Evolutionary conservation across 2,113 vertebrate species (phyloP), one percentile per base, ranked within the genome.

Genomic region (Seriola rivoliana): DNA sequence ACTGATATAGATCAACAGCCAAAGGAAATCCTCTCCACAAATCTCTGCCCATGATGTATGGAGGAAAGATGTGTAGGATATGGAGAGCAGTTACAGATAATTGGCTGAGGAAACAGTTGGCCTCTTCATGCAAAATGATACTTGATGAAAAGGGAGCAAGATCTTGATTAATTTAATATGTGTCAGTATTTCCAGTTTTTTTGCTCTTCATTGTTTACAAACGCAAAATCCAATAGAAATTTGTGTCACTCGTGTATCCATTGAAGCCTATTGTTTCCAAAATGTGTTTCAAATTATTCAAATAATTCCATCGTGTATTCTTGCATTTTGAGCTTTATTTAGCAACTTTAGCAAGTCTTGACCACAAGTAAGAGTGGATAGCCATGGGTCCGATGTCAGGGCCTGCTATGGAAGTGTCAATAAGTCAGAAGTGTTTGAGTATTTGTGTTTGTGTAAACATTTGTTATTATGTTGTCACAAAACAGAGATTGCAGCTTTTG

Each of bases 1-100:
- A 12, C 58, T 64, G 87, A 86, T 86, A 76, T 65, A 69, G 72
- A 86, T 86, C 83, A 67, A 16, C 67, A 80, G 80, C 50, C 72
- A 68, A 59, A 84, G 78, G 75, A 86, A 89, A 81, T 80, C 78
- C 80, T 87, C 74, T 71, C 14, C 67, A 42, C 66, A 64, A 73
- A 21, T 67, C 64, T 77, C 44, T 87, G 38, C 68, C 60, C 46
- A 38, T 85, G 64, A 80, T 80, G 58, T 67, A 69, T 84, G 46
- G 65, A 44, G 59, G 62, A 72, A 81, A 75, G 48, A 71, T 70
- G 71, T 74, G 64, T 13, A 63, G 40, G 55, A 81, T 71, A 71
- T 50, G 12, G 19, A 29, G 6, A 16, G 21, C 60, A 65, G 42
- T 78, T 66, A 14, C 44, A 44, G 68, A 75, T 65, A 46, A 44